Evolutionary conservation across 2,888 invertebrate genomes (phyloP), one percentile per base, ranked within the genome.

Genomic region (Hirudinaria manillensis): DNA sequence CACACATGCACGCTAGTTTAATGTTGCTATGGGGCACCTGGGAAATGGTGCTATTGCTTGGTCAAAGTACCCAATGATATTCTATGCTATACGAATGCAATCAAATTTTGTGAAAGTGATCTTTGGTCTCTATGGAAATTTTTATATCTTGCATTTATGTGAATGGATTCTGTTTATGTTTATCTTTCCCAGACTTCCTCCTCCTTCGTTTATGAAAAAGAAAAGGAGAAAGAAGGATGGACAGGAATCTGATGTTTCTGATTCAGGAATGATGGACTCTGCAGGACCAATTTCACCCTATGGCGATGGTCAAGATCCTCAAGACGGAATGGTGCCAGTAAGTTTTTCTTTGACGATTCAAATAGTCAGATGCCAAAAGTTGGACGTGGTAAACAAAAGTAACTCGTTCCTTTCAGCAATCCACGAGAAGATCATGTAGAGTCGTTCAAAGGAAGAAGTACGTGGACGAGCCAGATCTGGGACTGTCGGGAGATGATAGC

Each of bases 371-470:
- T 16, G 1, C 10, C 13, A 7, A 45, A 45, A 45, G 16, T n/a
- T 45, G 45, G 45, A 10, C 16, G 45, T 45, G 45, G 1, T 16
- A 2, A 45, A 6, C 16, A 6, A 2, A 16, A 6, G 10, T 45
- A 45, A 45, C 13, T 45, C 1, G 10, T 45, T 45, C 45, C 13
- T 45, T 45, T 45, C 29, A 13, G 29, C 32, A 79, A 10, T 78
- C 85, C 82, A 87, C 86, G 78, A 81, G 87, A 4, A 80, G 87
- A 34, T 87, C 86, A 16, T 83, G 83, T 7, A 80, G 86, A 6
- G 81, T 83, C 70, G 83, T 83, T 3, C 84, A 83, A 77, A 79
- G 84, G 27, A 86, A 86, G 80, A 84, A 83, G 78, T 86, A 85
- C 79, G 78, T 81, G 53, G 85, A 85, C 78, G 84, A 85, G 70